Evolutionary conservation across 1,140 invertebrate species (phyloP).

Genomic region (Bombus sibiricus): DNA sequence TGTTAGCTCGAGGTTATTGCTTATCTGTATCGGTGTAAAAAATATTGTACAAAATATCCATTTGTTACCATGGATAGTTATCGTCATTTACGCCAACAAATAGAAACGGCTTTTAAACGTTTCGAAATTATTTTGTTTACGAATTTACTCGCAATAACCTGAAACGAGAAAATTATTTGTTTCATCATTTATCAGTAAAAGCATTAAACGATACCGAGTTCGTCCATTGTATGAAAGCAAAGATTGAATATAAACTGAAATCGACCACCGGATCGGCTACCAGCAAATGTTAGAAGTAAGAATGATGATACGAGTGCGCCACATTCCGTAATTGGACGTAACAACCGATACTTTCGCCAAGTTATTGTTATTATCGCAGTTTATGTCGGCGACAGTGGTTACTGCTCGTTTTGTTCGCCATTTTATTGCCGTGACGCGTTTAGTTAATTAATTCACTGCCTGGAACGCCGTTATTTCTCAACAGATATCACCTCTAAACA

Average conservation of each 20-base stretch:
- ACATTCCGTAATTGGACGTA: conserved; percentile 16
- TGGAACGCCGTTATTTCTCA: neutral
- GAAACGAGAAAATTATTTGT: neutral
- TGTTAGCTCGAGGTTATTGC: neutral
- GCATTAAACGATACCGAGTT: no score
- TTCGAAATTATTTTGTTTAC: neutral
- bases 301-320: conserved; percentile 31
- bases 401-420: neutral
- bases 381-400: neutral
- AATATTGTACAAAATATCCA: neutral
- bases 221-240: neutral
- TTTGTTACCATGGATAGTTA: neutral
- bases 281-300: conserved; percentile 1
- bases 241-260: neutral
- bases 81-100: neutral
- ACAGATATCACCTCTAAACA: neutral
- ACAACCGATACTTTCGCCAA: conserved; percentile 3
- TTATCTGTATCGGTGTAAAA: neutral
- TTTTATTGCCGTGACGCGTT: conserved; percentile 16
- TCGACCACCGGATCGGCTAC: neutral
- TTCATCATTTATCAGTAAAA: neutral
- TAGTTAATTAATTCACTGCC: conserved; percentile 26
- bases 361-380: conserved; percentile 30
- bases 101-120: neutral
- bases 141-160: neutral